phyloP scores from a whole-genome alignment of 2,797 vertebrate genomes.

The Scarus forsteni region DNA sequence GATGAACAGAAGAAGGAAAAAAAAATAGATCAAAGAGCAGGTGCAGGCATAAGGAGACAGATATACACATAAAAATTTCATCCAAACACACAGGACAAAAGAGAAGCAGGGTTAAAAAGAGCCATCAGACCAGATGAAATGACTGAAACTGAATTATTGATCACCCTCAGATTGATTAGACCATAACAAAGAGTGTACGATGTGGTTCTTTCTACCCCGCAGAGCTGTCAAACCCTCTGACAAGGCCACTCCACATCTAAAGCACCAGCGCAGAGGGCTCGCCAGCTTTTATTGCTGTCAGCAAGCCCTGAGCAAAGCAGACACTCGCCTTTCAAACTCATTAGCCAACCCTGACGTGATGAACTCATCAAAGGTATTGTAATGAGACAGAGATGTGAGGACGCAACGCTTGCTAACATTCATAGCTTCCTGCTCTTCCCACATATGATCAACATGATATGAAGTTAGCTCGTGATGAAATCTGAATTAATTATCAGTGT shows the following conservation, averaged over 20 bases:
- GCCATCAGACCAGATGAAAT: slow-evolving; percentile 43
- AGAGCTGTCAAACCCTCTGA: slow-evolving; percentile 65
- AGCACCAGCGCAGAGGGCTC: slow-evolving; percentile 56
- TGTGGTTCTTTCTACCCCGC: slow-evolving; percentile 41
- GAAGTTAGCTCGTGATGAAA: slow-evolving; percentile 54
- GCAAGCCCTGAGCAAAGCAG: slow-evolving; percentile 69
- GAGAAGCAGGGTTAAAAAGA: slow-evolving; percentile 7
- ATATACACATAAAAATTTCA: slow-evolving; percentile 5
- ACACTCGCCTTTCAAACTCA: slow-evolving; percentile 75
- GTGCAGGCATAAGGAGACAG: slow-evolving; percentile 10
- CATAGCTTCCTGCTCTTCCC: slow-evolving; percentile 49
- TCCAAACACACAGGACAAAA: slow-evolving; percentile 15
- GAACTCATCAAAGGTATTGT: slow-evolving; percentile 80
- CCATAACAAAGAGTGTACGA: slow-evolving; percentile 54
- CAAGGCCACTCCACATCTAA: slow-evolving; percentile 70
- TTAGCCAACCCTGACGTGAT: slow-evolving; percentile 73
- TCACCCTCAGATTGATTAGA: slow-evolving; percentile 67
- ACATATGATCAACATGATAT: slow-evolving; percentile 44
- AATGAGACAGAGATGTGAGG: slow-evolving; percentile 54
- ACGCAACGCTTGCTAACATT: slow-evolving; percentile 31
- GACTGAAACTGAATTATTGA: slow-evolving; percentile 71
- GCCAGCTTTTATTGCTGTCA: slow-evolving; percentile 72
- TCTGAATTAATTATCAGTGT: slow-evolving; percentile 60
- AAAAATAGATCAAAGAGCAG: neutral
- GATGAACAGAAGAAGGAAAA: neutral